Base-by-base conservation (phyloP, 1,140 invertebrate species). In the Rhynchophorus ferrugineus region DNA sequence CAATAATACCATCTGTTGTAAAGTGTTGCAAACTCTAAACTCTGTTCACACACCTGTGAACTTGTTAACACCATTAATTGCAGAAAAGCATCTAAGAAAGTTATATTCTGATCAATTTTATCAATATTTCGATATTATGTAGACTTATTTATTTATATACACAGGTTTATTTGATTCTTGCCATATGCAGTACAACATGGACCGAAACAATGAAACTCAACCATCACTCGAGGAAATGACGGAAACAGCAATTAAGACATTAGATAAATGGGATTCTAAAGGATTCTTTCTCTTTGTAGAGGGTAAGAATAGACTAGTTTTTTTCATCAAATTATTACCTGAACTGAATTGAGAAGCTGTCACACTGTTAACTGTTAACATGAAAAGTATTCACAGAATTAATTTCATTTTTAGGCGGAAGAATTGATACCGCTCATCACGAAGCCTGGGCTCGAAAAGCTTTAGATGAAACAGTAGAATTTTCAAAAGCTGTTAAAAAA, bases 201-300 rank as follows among this genome's bases (percentile, higher is more conserved):
- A 76, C 69, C 78, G 73, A 19, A 76, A 71, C 60, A 72, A 59
- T 52, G 69, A 72, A 46, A 73, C 60, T 52, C 75, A 84, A 29
- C 84, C 84, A 0, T 75, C 76, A 2, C 68, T 95, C 1, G 75
- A 73, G 17, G 86, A 93, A 67, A 91, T 94, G 89, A 88, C 86
- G 0, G 70, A 77, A 58, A 78, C 81, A 34, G 89, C 90, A 0
- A 83, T 95, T 13, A 74, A 84, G 56, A 73, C 92, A 2, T 69
- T 94, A 2, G 72, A 75, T 1, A 81, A 78, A 47, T 81, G 85
- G 63, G 49, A 69, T 0, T 49, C 46, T 5, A 78, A 85, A 24
- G 90, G 90, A 6, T 85, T 70, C 57, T 79, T 84, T 50, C 65
- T 85, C 0, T 81, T 85, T 60, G 53, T 55, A 2, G 53, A 55